Base-by-base conservation (phyloP, 2,888 invertebrate species). In the Chrysina gloriosa region DNA sequence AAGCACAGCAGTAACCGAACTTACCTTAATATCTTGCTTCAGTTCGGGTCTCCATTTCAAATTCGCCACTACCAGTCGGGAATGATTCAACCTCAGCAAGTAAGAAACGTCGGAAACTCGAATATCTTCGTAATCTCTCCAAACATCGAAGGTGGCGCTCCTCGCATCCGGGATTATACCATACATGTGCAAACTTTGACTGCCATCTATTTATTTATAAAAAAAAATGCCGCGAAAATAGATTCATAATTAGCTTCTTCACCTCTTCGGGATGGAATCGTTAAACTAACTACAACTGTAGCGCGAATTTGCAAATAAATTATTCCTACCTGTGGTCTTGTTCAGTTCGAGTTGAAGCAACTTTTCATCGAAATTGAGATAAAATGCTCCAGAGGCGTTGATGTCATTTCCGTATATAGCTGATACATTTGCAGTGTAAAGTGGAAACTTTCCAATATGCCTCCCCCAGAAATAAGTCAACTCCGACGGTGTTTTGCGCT, bases 41-140 rank as follows among this genome's bases (percentile, higher is more conserved):
- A 94, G 88, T 72, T 91, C 88, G 0, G 94, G 93, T 19, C 94
- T 86, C 95, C 95, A 95, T 68, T 88, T 85, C 19, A 94, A 84
- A n/a, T 88, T 89, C 69, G 94, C 93, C 1, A 93, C 93, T 9
- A 95, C 85, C 0, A 95, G 84, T 34, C 94, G 86, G 0, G 95
- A 95, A 79, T 95, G 94, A 83, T 95, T 95, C 73, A 95, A 87
- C 23, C 91, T 88, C 48, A 94, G 84, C 80, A 92, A 94, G 19
- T 93, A 94, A 2, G 90, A 88, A 19, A 94, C 83, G 81, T 95
- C 95, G 2, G 91, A 89, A 42, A 94, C 88, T 1, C 88, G 86
- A 74, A 92, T 89, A 80, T 94, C 93, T 71, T 94, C 93, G 77
- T 91, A 94, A 74, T 93, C 89, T 36, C 94, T 86, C 93, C 94